Evolutionary conservation across 2,113 vertebrate species (phyloP).

Genomic region (Zingel zingel): DNA sequence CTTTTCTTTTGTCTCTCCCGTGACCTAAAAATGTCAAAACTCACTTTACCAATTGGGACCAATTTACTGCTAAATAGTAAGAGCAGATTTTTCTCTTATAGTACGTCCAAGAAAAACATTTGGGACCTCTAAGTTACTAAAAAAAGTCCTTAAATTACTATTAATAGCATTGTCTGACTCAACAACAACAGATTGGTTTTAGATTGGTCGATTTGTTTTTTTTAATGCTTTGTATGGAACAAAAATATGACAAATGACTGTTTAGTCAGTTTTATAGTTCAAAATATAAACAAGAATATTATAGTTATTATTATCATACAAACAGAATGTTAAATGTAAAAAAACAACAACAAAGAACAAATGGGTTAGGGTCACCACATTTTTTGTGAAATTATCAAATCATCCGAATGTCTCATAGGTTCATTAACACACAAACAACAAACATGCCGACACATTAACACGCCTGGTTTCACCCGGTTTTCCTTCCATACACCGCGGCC

Average conservation of each 20-base stretch:
- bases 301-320: background rate
- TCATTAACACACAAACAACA: slow-evolving; percentile 5
- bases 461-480: slow-evolving; percentile 40
- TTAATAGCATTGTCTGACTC: background rate
- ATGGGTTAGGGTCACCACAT: no score
- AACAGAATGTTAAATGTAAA: background rate
- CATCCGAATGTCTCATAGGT: background rate
- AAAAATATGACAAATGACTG: background rate
- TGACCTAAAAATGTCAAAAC: background rate
- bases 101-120: background rate
- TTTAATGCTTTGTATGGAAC: background rate
- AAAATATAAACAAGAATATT: background rate
- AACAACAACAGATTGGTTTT: background rate
- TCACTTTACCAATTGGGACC: background rate
- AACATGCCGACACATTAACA: slow-evolving; percentile 28
- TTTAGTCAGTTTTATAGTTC: background rate
- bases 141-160: background rate
- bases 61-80: background rate
- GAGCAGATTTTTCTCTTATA: background rate
- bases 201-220: background rate
- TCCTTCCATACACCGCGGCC: slow-evolving; percentile 61
- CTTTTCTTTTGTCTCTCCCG: background rate
- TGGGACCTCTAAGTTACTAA: background rate
- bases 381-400: background rate
- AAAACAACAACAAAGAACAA: background rate